Evolutionary conservation across 2,888 invertebrate genomes (phyloP), one percentile per base, ranked within the genome.

Genomic region (Calameuta idolon): DNA sequence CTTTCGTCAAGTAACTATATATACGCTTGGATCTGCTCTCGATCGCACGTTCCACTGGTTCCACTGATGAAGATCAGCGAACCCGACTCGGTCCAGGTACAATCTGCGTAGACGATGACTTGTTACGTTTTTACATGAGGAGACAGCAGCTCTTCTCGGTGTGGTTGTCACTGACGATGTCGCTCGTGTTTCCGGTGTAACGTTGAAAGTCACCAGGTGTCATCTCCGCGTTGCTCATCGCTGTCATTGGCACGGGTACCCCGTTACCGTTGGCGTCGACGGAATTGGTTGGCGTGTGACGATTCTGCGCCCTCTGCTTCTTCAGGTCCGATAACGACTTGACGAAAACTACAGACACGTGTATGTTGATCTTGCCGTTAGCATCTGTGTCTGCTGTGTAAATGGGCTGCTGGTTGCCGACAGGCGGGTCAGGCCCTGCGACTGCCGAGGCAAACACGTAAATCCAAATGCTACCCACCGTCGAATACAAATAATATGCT

Each of bases 291-390:
- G 93, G 92, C 87, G 94, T 94, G 89, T 95, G 95, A 86, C 97
- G 93, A 86, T 96, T 96, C 88, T 96, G 96, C 82, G 97, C 95
- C 83, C 98, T 94, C 90, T 98, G 97, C 92, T 98, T 98, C 93
- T 98, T 98, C 91, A 98, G 93, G 92, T 98, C 98, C 77, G 98
- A 96, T 86, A 98, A 94, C 76, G 98, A 98, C 86, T 96, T 97
- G 93, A 96, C 95, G 92, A 96, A 96, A 79, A 95, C 94, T 80
- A 95, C 95, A 91, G 96, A 96, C 91, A 96, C 96, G 93, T 96
- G 96, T 92, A 96, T 96, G 94, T 96, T 96, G 93, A 96, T 96
- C 94, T 97, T 97, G 91, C 96, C 96, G 93, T 97, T 97, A 93
- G 96, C 94, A 89, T 94, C 94, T 81, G 92, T 93, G 92, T 95